Evolutionary conservation across 2,797 vertebrate genomes (phyloP), one percentile per base, ranked within the genome.

Genomic region (Hephaestus fuliginosus): DNA sequence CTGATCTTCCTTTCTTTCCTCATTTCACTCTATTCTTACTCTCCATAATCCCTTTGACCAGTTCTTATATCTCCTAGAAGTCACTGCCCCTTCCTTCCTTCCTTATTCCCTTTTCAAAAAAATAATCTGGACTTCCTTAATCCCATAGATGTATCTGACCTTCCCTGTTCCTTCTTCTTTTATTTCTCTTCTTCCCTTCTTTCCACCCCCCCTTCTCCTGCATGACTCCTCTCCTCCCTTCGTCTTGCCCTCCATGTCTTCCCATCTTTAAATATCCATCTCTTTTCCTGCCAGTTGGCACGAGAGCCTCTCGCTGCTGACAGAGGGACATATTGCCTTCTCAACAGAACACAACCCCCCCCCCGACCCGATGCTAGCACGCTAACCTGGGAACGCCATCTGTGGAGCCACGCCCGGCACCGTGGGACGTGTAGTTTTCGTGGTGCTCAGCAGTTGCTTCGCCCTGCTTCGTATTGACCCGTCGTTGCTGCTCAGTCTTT

Each of bases 241-340:
- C 49, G 20, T 2, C 17, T 49, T 10, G 12, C 79, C 56, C 30
- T 64, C 57, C n/a, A 48, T 74, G 25, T 67, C 73, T 46, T 81
- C 57, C 30, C 52, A 53, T 85, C 88, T 86, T 91, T 89, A 88
- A 88, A 86, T 90, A 89, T 86, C 69, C 72, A 17, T 75, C 80
- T 81, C 53, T 76, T 48, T 39, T 70, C 61, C 76, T 89, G 90
- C 89, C 92, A 92, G 82, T 89, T 94, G 92, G 91, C 89, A n/a
- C 48, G 25, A 25, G 2, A 46, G 55, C 60, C 48, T 69, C 82
- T 86, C 72, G 3, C 82, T 82, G 88, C 89, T 89, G 85, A 91
- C 85, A 87, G 78, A 83, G 81, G 80, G 85, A 91, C 93, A 93
- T 93, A 94, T 92, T 93, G 92, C 87, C 87, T 83, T 78, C 90